Evolutionary conservation across 1,140 invertebrate genomes (phyloP).

Genomic region (Cyclina sinensis): DNA sequence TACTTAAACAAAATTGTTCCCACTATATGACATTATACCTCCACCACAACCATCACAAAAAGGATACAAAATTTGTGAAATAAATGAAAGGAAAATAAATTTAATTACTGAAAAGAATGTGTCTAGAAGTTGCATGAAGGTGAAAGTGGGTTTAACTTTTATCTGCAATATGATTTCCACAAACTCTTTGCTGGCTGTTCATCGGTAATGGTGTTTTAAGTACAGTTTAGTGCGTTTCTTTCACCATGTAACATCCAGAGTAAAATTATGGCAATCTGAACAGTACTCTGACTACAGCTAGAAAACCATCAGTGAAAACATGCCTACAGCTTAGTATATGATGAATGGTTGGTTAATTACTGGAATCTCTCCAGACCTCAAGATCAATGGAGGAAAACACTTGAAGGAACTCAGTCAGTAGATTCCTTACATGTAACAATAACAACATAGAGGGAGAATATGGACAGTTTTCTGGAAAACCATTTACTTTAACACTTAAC

Average conservation of each 20-base stretch:
- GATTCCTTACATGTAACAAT: constrained; percentile 7
- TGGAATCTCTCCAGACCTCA: constrained; percentile 40
- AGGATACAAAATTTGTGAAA: too few species aligned
- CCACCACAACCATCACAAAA: too few species aligned
- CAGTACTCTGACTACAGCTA: not conserved
- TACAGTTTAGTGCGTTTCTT: not conserved
- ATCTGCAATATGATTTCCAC: too few species aligned
- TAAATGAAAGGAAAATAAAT: too few species aligned
- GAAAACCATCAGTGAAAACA: constrained; percentile 16
- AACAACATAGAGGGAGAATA: not conserved
- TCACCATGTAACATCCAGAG: not conserved
- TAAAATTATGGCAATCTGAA: not conserved
- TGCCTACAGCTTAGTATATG: constrained; percentile 18
- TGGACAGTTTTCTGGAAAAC: not conserved
- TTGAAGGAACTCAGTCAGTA: not conserved
- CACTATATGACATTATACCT: too few species aligned
- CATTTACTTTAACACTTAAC: too few species aligned
- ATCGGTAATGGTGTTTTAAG: not conserved
- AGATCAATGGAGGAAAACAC: constrained; percentile 28
- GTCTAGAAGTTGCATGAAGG: too few species aligned
- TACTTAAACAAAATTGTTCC: too few species aligned
- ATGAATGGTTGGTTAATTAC: constrained; percentile 47
- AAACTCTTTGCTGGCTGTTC: not conserved
- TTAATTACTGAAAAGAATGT: too few species aligned
- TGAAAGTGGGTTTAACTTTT: too few species aligned